Conservation (phyloP, 2,888 invertebrate species). For the Eupithecia pulchellata region DNA sequence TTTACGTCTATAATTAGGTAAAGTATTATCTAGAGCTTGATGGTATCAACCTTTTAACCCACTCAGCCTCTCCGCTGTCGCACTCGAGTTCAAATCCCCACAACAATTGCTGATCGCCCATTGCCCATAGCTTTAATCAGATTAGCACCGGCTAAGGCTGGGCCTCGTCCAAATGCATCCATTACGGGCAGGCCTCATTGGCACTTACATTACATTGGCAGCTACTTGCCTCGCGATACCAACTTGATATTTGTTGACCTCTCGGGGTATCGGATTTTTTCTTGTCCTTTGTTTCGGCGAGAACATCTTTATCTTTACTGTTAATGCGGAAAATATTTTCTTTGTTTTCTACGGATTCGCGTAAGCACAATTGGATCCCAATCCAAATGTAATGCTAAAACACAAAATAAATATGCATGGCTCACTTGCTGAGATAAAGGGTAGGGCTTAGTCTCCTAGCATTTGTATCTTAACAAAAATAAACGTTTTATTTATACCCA, state of each 20-base stretch:
- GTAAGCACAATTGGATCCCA: not conserved
- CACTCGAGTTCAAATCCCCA: not conserved
- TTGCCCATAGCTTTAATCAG: slow-evolving; percentile 25
- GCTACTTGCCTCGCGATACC: not conserved
- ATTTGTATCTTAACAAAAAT: not conserved
- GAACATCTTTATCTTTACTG: not conserved
- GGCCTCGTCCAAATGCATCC: slow-evolving; percentile 35
- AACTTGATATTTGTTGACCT: slow-evolving; percentile 6
- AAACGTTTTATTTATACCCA: not conserved
- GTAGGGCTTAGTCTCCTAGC: not conserved
- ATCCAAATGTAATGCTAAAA: not conserved
- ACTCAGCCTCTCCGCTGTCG: not conserved
- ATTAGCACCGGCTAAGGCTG: slow-evolving; percentile 31
- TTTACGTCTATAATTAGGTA: not conserved
- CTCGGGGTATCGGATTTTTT: not conserved
- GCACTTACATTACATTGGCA: slow-evolving; percentile 36
- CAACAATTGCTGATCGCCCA: not conserved
- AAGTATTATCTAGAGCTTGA: not conserved
- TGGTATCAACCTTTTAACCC: not conserved
- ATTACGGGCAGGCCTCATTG: slow-evolving; percentile 35
- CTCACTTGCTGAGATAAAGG: not conserved
- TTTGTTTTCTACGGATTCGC: not conserved
- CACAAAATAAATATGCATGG: not conserved
- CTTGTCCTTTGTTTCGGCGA: not conserved
- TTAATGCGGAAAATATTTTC: slow-evolving; percentile 3